phyloP scores from a whole-genome alignment of 2,888 invertebrate genomes.

The Galeopsomyia nigrocyanea region DNA sequence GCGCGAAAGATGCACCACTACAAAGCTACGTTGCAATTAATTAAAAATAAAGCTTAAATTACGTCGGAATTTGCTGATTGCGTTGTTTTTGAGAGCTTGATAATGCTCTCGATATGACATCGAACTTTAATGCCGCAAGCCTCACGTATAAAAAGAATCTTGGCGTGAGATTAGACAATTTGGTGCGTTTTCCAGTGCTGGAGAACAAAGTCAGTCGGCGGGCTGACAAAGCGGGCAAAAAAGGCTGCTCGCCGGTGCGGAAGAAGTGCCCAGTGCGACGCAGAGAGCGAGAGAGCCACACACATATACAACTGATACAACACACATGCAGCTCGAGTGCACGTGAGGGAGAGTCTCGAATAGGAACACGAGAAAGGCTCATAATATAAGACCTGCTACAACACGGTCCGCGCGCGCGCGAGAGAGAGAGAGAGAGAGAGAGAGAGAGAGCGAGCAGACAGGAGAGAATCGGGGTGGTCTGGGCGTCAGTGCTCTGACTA shows the following conservation, averaged over 20 bases:
- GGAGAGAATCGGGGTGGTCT: conserved; percentile 36
- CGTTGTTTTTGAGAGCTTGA: no score
- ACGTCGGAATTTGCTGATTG: no score
- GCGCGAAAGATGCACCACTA: no score
- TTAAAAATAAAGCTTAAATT: no score
- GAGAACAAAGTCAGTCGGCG: not conserved
- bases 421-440: conserved; percentile 23
- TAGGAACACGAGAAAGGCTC: conserved; percentile 37
- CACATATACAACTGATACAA: no score
- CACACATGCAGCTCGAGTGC: no score
- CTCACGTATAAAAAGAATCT: no score
- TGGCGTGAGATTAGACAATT: no score
- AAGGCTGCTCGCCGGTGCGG: conserved; percentile 4
- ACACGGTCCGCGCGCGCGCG: conserved; percentile 5
- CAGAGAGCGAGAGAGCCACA: not conserved
- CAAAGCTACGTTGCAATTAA: no score
- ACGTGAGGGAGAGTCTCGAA: conserved; percentile 5
- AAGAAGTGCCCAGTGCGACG: conserved; percentile 9
- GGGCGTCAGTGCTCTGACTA: conserved; percentile 36
- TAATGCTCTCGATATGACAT: no score
- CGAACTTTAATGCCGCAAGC: no score
- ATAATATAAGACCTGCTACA: conserved; percentile 30
- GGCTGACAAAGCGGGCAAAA: not conserved
- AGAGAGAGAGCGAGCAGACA: not conserved
- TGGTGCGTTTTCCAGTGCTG: not conserved